These are phyloP conservation scores for Galbula dea DNA, from an alignment of 2,113 vertebrate genomes.

Conservation along the genomic window DNA sequence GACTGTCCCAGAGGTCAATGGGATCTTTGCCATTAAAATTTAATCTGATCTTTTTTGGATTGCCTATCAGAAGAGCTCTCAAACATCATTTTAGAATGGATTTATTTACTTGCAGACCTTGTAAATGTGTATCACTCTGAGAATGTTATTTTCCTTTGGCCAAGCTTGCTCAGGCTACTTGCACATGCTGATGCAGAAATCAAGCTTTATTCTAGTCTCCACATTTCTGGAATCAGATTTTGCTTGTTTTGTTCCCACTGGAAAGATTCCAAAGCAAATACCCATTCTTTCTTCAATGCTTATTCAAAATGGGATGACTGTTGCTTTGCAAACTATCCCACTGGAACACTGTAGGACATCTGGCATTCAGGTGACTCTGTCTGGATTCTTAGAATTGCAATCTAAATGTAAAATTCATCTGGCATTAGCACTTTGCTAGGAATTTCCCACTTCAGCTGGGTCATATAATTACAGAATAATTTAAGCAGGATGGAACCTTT, in stretches of 20 bases:
- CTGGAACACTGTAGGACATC: not conserved
- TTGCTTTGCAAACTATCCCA: not conserved
- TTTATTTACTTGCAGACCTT: not conserved
- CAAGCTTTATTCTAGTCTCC: not conserved
- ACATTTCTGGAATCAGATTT: not conserved
- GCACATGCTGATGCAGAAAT: not conserved
- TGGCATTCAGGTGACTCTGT: conserved; percentile 10
- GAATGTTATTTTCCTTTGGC: not conserved
- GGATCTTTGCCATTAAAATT: not conserved
- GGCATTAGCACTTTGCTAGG: not conserved
- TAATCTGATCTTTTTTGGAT: not conserved
- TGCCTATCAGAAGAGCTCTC: not conserved
- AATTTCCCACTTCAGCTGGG: conserved; percentile 18
- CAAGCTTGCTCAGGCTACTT: not conserved
- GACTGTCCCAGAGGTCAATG: not conserved
- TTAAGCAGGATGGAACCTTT: not conserved
- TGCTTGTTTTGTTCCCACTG: not conserved
- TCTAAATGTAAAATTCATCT: not conserved
- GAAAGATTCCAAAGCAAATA: conserved; percentile 22
- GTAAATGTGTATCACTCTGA: not conserved
- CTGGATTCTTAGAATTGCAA: not conserved
- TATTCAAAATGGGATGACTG: not conserved
- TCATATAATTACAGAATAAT: not conserved
- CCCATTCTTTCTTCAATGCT: not conserved
- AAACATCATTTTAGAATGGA: not conserved